phyloP scores from a whole-genome alignment of 2,797 vertebrate genomes.

The Syngnathus rostellatus region DNA sequence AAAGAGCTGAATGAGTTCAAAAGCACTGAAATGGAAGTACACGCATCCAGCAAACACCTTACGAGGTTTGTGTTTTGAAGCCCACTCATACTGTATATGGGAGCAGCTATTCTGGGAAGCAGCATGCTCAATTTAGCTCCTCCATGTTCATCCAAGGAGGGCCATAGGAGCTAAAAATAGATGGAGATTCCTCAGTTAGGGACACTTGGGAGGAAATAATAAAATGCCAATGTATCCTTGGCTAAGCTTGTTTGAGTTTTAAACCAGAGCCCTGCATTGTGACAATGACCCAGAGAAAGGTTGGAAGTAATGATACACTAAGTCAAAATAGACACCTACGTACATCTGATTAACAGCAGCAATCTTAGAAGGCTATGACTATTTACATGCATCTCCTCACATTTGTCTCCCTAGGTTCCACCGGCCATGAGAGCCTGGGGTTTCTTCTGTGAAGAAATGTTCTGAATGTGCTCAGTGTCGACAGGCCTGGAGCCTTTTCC shows the following conservation, averaged over 20 bases:
- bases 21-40: constrained; percentile 99
- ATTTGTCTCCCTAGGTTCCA: constrained; percentile 79
- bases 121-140: constrained; percentile 53
- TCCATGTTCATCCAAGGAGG: constrained; percentile 19
- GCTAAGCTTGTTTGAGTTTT: constrained; percentile 32
- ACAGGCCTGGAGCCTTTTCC: constrained; percentile 53
- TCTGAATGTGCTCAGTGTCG: constrained; percentile 42
- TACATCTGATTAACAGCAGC: constrained; percentile 38
- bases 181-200: constrained; percentile 26
- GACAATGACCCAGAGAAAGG: constrained; percentile 39
- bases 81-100: background rate
- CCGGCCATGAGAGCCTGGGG: constrained; percentile 80
- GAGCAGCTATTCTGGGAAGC: constrained; percentile 43
- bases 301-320: background rate
- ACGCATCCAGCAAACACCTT: constrained; percentile 97
- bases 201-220: constrained; percentile 23
- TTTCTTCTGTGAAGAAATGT: constrained; percentile 99
- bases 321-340: constrained; percentile 50
- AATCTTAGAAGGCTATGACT: constrained; percentile 21
- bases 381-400: background rate
- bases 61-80: constrained; percentile 78
- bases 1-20: constrained; percentile 99
- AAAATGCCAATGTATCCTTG: constrained; percentile 33
- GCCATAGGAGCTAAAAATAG: constrained; percentile 54
- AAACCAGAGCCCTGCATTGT: constrained; percentile 23